phyloP scores from a whole-genome alignment of 2,888 invertebrate genomes.

The Penaeus monodon region DNA sequence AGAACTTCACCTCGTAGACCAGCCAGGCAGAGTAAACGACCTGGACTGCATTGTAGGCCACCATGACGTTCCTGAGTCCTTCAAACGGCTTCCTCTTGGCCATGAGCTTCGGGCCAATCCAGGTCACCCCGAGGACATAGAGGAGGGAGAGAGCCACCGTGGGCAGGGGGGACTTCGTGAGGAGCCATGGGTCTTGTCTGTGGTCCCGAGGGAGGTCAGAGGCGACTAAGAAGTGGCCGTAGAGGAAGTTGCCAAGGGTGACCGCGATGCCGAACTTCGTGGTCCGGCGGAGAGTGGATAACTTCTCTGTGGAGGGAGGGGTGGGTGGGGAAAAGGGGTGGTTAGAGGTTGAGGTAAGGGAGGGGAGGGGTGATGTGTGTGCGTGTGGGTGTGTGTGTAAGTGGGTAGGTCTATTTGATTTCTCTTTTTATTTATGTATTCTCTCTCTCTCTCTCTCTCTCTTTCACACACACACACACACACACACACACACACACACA shows the following conservation, averaged over 20 bases:
- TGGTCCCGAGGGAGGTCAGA: slow-evolving; percentile 1
- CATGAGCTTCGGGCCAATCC: slow-evolving; percentile 23
- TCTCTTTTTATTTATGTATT: too few species aligned
- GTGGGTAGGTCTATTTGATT: background rate
- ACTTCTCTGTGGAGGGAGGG: background rate
- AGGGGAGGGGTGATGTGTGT: background rate
- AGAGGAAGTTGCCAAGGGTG: slow-evolving; percentile 1
- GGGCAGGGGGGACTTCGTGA: slow-evolving; percentile 32
- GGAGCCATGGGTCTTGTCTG: slow-evolving; percentile 31
- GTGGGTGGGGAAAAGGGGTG: background rate
- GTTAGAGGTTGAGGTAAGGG: background rate
- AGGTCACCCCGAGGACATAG: slow-evolving; percentile 31
- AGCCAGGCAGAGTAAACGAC: slow-evolving; percentile 35
- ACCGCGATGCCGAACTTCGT: background rate
- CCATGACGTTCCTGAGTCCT: slow-evolving; percentile 17
- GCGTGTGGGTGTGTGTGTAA: background rate
- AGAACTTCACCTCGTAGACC: slow-evolving; percentile 16
- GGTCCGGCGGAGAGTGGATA: background rate
- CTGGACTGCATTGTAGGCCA: slow-evolving; percentile 34
- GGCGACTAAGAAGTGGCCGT: slow-evolving; percentile 20
- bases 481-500: too few species aligned
- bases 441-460: too few species aligned
- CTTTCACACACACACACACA: too few species aligned
- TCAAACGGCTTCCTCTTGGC: slow-evolving; percentile 13
- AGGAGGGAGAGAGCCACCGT: slow-evolving; percentile 14